A percentile compares a stretch with the other conserved stretches of the same genome.
Conservation (phyloP, 1,140 invertebrate genomes). For the Hormaphis cornu region DNA sequence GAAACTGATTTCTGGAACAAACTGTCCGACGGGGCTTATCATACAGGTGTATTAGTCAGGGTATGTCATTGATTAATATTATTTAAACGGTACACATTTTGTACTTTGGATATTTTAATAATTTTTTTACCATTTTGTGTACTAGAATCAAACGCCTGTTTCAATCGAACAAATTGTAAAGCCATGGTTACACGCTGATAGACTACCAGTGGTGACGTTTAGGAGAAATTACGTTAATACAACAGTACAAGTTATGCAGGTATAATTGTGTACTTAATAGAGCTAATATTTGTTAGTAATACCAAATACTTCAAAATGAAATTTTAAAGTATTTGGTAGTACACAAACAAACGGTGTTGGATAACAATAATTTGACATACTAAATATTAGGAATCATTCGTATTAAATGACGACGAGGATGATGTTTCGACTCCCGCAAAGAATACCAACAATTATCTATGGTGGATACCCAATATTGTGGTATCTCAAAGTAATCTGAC, state of each 20-base stretch:
- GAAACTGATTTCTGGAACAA: slow-evolving; percentile 71
- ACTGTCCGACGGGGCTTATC: slow-evolving; percentile 55
- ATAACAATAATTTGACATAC: too few species aligned
- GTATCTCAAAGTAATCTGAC: slow-evolving; percentile 47
- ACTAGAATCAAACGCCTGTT: neutral
- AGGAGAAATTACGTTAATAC: slow-evolving; percentile 56
- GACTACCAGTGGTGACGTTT: slow-evolving; percentile 68
- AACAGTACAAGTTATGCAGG: slow-evolving; percentile 56
- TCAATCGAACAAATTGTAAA: slow-evolving; percentile 58
- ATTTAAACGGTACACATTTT: neutral
- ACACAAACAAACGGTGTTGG: too few species aligned
- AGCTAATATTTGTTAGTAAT: too few species aligned
- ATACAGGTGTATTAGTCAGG: slow-evolving; percentile 2
- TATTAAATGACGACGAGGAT: slow-evolving; percentile 17
- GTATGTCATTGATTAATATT: neutral
- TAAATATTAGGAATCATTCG: slow-evolving; percentile 37
- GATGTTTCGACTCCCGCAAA: slow-evolving; percentile 6
- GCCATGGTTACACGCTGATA: slow-evolving; percentile 71
- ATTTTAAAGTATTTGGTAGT: too few species aligned
- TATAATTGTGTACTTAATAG: too few species aligned
- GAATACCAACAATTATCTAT: slow-evolving; percentile 46
- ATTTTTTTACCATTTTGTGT: neutral
- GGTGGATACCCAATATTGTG: slow-evolving; percentile 60
- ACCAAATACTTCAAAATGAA: too few species aligned
- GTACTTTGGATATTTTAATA: too few species aligned